Evolutionary conservation across 2,113 vertebrate species (phyloP).

Genomic region (Ctenodactylus gundi): DNA sequence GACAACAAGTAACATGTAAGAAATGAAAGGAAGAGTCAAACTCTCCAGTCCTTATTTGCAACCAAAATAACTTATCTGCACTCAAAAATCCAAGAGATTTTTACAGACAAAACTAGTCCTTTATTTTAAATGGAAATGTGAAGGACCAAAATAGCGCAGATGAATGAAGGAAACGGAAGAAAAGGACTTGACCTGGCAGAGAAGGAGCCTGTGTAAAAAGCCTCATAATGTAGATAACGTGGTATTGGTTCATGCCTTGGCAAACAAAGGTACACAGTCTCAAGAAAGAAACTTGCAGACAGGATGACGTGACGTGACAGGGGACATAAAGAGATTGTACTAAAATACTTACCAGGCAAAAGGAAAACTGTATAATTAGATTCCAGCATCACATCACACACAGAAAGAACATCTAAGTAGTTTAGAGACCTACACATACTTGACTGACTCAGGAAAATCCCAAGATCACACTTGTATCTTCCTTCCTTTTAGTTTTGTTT

Average conservation of each 20-base stretch:
- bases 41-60: not conserved
- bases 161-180: not conserved
- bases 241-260: not conserved
- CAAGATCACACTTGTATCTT: not conserved
- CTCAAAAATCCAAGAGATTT: not conserved
- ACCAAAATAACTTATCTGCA: not conserved
- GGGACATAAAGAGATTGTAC: not conserved
- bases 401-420: not conserved
- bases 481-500: not conserved
- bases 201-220: not conserved
- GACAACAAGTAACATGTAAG: not conserved
- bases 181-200: not conserved
- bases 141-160: not conserved
- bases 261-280: not conserved
- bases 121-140: conserved; percentile 20
- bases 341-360: not conserved
- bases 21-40: conserved; percentile 14
- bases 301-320: not conserved
- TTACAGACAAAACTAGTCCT: not conserved
- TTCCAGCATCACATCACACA: not conserved
- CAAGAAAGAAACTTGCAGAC: not conserved
- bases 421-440: not conserved
- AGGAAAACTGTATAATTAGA: not conserved
- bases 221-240: not conserved
- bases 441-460: not conserved